Evolutionary conservation across 2,888 invertebrate genomes (phyloP).

Genomic region (Bembecia ichneumoniformis): DNA sequence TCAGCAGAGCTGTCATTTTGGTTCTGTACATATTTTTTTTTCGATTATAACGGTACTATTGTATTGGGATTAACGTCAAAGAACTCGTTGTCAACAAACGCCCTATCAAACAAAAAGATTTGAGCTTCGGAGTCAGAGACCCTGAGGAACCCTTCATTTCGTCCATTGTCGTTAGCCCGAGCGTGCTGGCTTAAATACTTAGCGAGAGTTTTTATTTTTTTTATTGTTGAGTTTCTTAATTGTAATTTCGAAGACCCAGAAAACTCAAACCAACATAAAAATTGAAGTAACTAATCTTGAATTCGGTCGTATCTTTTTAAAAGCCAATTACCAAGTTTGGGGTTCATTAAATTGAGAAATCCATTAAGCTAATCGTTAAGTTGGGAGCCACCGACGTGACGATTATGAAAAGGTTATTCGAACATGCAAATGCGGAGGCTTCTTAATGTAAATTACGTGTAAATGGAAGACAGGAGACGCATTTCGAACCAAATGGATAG

Average conservation of each 20-base stretch:
- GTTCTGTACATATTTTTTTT: constrained; percentile 15
- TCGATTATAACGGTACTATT: constrained; percentile 58
- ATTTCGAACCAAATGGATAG: constrained; percentile 41
- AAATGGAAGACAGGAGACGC: constrained; percentile 45
- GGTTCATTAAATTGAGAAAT: constrained; percentile 63
- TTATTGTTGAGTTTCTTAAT: constrained; percentile 13
- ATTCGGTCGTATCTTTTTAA: constrained; percentile 51
- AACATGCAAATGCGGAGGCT: constrained; percentile 58
- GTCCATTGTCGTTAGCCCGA: constrained; percentile 41
- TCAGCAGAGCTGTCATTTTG: constrained; percentile 39
- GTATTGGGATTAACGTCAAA: constrained; percentile 69
- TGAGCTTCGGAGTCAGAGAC: constrained; percentile 32
- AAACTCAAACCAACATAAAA: constrained; percentile 19
- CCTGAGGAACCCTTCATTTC: constrained; percentile 43
- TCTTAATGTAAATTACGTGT: constrained; percentile 64
- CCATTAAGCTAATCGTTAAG: constrained; percentile 62
- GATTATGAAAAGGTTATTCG: constrained; percentile 62
- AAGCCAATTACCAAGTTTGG: constrained; percentile 55
- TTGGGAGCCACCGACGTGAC: constrained; percentile 55
- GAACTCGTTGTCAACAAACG: constrained; percentile 68
- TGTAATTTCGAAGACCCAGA: neutral
- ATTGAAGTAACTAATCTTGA: constrained; percentile 36
- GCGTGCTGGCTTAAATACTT: constrained; percentile 45
- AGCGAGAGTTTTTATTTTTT: constrained; percentile 27
- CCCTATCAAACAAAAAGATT: constrained; percentile 68